Conservation (phyloP, 1,140 invertebrate genomes). For the Bathynomus jamesi region DNA sequence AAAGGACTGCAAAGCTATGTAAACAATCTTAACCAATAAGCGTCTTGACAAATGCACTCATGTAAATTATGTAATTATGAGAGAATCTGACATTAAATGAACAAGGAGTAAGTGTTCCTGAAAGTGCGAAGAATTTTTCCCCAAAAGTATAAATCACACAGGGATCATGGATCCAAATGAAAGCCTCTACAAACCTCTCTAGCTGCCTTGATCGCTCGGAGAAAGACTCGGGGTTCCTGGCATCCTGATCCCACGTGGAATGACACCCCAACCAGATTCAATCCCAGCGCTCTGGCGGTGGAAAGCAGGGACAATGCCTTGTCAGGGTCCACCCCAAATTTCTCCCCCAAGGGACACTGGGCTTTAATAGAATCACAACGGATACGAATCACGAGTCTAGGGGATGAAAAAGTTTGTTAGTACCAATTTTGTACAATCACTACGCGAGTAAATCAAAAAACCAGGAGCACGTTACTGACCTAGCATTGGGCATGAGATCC, state of each 20-base stretch:
- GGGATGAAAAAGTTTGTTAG: constrained; percentile 24
- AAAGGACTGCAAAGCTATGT: too few relatives aligned
- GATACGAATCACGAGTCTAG: constrained; percentile 72
- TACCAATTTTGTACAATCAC: neutral
- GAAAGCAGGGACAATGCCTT: constrained; percentile 72
- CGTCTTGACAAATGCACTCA: too few relatives aligned
- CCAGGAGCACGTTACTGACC: constrained; percentile 39
- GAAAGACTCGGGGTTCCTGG: constrained; percentile 62
- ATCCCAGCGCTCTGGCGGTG: constrained; percentile 58
- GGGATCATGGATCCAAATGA: neutral
- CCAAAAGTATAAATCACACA: neutral
- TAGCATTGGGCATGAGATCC: constrained; percentile 44
- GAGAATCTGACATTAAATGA: neutral
- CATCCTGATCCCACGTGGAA: constrained; percentile 87
- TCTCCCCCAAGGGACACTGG: constrained; percentile 84
- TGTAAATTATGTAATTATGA: constrained; percentile 39
- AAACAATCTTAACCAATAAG: too few relatives aligned
- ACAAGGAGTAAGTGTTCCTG: neutral
- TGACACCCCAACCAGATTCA: constrained; percentile 72
- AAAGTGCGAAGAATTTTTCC: too few relatives aligned
- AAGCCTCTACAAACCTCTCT: constrained; percentile 14
- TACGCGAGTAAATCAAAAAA: neutral
- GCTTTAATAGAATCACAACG: constrained; percentile 78
- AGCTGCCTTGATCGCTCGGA: constrained; percentile 61
- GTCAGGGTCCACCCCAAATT: constrained; percentile 84